These are phyloP conservation scores for Atta texana DNA, from an alignment of 1,140 invertebrate species.

Conservation along the genomic window DNA sequence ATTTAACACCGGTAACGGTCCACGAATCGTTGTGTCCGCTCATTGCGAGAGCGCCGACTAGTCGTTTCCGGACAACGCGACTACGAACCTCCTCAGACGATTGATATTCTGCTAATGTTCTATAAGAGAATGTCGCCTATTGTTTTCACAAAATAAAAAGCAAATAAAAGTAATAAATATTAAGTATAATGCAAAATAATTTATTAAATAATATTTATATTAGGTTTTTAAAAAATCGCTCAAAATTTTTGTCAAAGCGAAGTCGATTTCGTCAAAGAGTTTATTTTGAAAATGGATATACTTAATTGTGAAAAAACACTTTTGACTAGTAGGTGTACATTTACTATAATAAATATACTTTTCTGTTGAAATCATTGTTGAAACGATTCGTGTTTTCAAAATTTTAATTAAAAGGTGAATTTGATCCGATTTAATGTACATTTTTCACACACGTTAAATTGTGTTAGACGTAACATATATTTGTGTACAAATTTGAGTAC, in stretches of 20 bases:
- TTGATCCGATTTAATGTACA: conserved; percentile 24
- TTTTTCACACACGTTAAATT: conserved; percentile 35
- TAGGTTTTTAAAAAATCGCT: not conserved
- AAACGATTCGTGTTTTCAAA: not conserved
- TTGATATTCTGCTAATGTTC: conserved; percentile 1
- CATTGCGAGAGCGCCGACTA: conserved; percentile 22
- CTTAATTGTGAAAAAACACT: not conserved
- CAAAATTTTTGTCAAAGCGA: not conserved
- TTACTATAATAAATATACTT: not conserved
- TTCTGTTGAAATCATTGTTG: not conserved
- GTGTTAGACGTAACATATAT: conserved; percentile 36
- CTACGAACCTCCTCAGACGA: conserved; percentile 2
- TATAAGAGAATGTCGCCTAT: not conserved
- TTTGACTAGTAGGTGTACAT: not conserved
- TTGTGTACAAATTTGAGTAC: conserved; percentile 45
- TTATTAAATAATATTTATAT: not conserved
- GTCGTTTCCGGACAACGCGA: conserved; percentile 27
- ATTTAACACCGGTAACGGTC: conserved; percentile 84
- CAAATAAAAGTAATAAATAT: not conserved
- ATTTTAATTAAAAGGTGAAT: conserved; percentile 38
- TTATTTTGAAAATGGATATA: not conserved
- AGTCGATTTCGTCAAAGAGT: conserved; percentile 2
- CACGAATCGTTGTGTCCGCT: conserved; percentile 75
- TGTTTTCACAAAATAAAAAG: not conserved
- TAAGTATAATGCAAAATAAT: not conserved